Conservation (phyloP, 2,797 vertebrate genomes). For the Dipus sagitta region DNA sequence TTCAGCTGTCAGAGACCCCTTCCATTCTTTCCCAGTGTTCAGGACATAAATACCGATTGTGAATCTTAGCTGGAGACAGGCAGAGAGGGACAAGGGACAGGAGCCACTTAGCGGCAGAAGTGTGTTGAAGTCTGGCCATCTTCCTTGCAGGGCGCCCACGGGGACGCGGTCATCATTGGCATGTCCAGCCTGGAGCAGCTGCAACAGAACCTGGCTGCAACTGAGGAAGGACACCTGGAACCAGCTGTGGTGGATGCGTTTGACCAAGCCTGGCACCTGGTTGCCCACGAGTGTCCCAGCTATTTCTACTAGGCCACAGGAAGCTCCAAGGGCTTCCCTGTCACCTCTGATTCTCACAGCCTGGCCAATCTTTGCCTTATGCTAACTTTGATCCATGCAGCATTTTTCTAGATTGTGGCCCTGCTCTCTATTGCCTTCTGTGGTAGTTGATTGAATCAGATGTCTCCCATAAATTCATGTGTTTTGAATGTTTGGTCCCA, state of each 20-base stretch:
- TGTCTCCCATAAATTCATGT: too few species aligned
- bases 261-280: constrained; percentile 92
- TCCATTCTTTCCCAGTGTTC: not conserved
- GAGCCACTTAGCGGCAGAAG: not conserved
- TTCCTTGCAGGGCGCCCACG: constrained; percentile 88
- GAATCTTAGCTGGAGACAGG: rapidly evolving
- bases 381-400: not conserved
- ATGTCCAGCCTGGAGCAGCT: constrained; percentile 95
- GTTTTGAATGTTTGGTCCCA: too few species aligned
- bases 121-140: rapidly evolving
- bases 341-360: not conserved
- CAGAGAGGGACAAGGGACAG: too few species aligned
- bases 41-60: not conserved
- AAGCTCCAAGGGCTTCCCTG: not conserved
- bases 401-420: not conserved
- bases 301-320: constrained; percentile 92
- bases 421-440: not conserved
- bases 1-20: not conserved
- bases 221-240: constrained; percentile 92
- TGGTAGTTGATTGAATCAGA: too few species aligned
- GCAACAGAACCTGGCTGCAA: constrained; percentile 91
- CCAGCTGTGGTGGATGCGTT: constrained; percentile 92
- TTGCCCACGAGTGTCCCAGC: constrained; percentile 93
- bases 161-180: constrained; percentile 94
- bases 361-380: not conserved